Base-by-base conservation (phyloP, 1,140 invertebrate genomes). In the Drosophila bipectinata region DNA sequence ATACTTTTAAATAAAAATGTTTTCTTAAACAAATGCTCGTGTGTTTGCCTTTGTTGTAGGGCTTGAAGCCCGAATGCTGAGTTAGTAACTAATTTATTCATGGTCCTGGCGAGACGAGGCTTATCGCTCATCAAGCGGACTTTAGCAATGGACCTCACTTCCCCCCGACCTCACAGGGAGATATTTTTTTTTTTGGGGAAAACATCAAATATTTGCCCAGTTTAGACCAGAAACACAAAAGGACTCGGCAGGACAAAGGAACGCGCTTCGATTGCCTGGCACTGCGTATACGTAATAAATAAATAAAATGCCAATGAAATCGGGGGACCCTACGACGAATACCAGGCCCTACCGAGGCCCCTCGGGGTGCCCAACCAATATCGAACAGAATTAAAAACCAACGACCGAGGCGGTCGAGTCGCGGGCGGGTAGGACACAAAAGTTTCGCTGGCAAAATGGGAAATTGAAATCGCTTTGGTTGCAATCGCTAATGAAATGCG, bases 401-500 rank as follows among this genome's bases (percentile, higher is more conserved):
- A 14, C 14, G 14, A 8, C n/a, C 6, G n/a, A 3, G 39, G n/a
- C 39, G 8, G 39, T 7, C 12, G 14, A n/a, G 39, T 7, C 12
- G 14, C 3, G 39, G 12, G 39, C 39, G 14, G 21, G 21, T 21
- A 21, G 21, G 12, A 18, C 53, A 9, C 14, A 4, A 61, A 56
- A 54, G 44, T 48, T 32, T 37, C 10, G 34, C 12, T 9, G 32
- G 62, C 59, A 28, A 67, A 67, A 62, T 49, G 49, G 47, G 26
- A 58, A 61, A 66, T 68, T 57, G 24, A 15, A 41, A 51, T 15
- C 41, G 14, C 30, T 48, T 47, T 47, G 15, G 9, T 39, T 45
- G 30, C 58, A 15, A 44, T 7, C 69, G 64, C 78, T 87, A 85
- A 85, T 85, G 82, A 87, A 85, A 85, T 78, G 74, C 78, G 78